Conservation (phyloP, 53 echinoderm and acorn worm species). For the Echinometra lucunter region DNA sequence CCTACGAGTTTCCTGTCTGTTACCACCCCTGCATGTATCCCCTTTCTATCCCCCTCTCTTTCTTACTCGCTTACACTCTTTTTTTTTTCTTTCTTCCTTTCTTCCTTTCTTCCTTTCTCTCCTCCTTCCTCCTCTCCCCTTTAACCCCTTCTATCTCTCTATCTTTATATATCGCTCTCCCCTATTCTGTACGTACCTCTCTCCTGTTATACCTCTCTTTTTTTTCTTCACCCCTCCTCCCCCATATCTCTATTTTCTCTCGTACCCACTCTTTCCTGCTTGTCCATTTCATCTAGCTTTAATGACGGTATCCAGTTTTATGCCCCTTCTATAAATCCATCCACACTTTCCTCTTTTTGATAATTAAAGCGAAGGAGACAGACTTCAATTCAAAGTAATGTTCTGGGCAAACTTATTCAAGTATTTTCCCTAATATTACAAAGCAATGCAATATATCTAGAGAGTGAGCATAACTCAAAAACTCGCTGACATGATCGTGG, state of each 20-base stretch:
- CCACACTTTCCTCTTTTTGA: neutral
- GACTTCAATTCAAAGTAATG: neutral
- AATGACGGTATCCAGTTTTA: neutral
- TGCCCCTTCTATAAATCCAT: neutral
- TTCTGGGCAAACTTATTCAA: no score
- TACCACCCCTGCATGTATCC: neutral
- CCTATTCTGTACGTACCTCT: neutral
- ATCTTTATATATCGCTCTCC: neutral
- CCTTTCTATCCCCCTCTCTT: neutral
- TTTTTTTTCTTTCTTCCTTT: neutral
- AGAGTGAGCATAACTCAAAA: no score
- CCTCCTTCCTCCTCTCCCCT: neutral
- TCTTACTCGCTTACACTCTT: no score
- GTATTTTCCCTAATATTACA: no score
- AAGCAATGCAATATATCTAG: no score
- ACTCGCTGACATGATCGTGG: no score
- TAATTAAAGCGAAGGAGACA: neutral
- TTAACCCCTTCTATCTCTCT: neutral
- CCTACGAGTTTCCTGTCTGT: neutral
- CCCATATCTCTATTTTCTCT: neutral
- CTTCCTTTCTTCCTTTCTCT: neutral
- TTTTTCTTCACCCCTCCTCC: neutral
- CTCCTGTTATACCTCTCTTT: neutral
- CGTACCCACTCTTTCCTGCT: neutral
- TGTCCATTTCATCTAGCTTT: neutral